phyloP scores from a whole-genome alignment of 1,140 invertebrate genomes.

The Tetragonula clypearis region DNA sequence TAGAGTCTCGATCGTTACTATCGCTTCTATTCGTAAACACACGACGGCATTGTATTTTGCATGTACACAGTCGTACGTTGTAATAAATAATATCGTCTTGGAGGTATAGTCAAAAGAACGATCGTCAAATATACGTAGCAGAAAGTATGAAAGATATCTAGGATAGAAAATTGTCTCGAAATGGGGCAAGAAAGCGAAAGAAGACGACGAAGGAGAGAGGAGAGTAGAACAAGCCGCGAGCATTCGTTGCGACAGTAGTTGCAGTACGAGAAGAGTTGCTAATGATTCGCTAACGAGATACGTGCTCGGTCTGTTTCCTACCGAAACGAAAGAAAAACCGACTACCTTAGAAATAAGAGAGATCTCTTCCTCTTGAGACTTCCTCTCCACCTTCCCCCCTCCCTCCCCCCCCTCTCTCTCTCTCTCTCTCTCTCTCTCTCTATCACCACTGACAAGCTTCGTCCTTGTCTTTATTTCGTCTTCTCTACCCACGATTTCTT shows the following conservation, averaged over 20 bases:
- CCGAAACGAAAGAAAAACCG: conserved; percentile 48
- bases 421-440: not conserved
- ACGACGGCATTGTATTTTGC: too few relatives aligned
- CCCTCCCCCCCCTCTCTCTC: not conserved
- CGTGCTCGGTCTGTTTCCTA: conserved; percentile 66
- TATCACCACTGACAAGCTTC: conserved; percentile 25
- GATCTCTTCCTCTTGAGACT: conserved; percentile 50
- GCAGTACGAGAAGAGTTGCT: conserved; percentile 68
- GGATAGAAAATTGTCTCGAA: conserved; percentile 12
- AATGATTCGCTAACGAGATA: conserved; percentile 77
- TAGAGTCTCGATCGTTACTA: not conserved
- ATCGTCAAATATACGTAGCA: not conserved
- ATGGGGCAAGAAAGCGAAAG: not conserved
- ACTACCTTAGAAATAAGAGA: conserved; percentile 41
- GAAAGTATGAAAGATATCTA: not conserved
- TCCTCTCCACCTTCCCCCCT: not conserved
- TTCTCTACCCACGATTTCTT: not conserved
- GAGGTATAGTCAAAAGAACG: not conserved
- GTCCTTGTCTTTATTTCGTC: conserved; percentile 15
- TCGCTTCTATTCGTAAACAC: not conserved
- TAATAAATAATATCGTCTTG: not conserved
- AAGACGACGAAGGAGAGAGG: not conserved
- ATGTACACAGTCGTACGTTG: not conserved
- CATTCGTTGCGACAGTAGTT: conserved; percentile 48
- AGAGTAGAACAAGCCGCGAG: conserved; percentile 31